Conservation (phyloP, 92 coral and sea anemone genomes). For the Phenganax stokvisi region DNA sequence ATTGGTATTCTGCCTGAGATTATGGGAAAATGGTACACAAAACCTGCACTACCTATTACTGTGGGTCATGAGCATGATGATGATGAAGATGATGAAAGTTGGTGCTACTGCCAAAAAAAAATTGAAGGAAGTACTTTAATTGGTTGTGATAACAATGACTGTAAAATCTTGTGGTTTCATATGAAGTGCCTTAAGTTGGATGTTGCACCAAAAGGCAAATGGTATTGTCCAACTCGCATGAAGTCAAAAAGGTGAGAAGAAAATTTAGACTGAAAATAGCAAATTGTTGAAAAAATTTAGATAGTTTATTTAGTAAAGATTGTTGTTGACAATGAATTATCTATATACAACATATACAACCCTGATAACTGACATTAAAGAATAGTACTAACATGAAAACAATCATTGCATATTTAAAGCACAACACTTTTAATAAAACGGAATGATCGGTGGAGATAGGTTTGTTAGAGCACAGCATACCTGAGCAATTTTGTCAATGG, state of each 20-base stretch:
- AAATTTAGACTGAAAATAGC: too few relatives aligned
- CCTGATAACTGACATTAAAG: not conserved
- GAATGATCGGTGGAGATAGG: slow-evolving; percentile 32
- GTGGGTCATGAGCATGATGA: slow-evolving; percentile 1
- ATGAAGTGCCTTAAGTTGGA: too few relatives aligned
- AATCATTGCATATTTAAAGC: not conserved
- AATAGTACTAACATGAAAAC: not conserved
- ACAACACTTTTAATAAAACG: slow-evolving; percentile 25
- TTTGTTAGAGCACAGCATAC: slow-evolving; percentile 48
- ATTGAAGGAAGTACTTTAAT: too few relatives aligned
- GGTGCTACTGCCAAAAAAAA: too few relatives aligned
- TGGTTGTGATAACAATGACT: too few relatives aligned
- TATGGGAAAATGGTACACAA: slow-evolving; percentile 34
- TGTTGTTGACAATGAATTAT: not conserved
- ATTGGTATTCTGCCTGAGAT: slow-evolving; percentile 39
- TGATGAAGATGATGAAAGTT: not conserved
- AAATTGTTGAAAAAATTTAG: too few relatives aligned
- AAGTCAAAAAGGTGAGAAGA: too few relatives aligned
- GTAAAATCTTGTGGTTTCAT: too few relatives aligned
- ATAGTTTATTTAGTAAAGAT: too few relatives aligned
- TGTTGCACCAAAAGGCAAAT: too few relatives aligned
- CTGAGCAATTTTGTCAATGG: slow-evolving; percentile 33
- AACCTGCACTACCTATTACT: slow-evolving; percentile 7
- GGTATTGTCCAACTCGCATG: too few relatives aligned
- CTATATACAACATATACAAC: not conserved